Evolutionary conservation across 2,888 invertebrate species (phyloP), one percentile per base, ranked within the genome.

Genomic region (Rotaria magnacalcarata): DNA sequence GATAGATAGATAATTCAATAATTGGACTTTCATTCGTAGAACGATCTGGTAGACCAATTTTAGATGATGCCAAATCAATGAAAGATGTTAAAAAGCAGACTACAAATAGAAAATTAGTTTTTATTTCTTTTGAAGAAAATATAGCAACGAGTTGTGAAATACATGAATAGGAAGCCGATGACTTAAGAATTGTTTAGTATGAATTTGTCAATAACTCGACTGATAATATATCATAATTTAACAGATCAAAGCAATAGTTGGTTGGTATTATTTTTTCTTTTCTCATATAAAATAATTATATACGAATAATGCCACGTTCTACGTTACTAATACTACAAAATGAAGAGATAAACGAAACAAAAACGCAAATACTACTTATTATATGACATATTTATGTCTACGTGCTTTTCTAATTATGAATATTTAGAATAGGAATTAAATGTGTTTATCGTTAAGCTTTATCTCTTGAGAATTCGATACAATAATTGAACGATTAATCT

Each of bases 401-500:
- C 67, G 67, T 67, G 67, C 5, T 4, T 34, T 67, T 67, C 41
- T 27, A 11, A 7, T 41, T 67, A 10, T 34, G 19, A 34, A 14
- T 67, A 34, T 34, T 27, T 11, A 10, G n/a, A 60, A n/a, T 60
- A 27, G 19, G 58, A n/a, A 60, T 60, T 60, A 60, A 60, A 60
- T 27, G 19, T 34, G 19, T 67, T 67, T 67, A 41, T 67, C 67
- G 34, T 67, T 34, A 67, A 19, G 67, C 67, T 67, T 67, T 41
- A 34, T 67, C 67, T 67, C 7, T 41, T 27, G 67, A 67, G 67
- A 67, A 67, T 67, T 67, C 24, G 67, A 67, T 67, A 67, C 67
- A 67, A 67, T 19, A 41, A 67, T 34, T 0, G 34, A 67, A 67
- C 34, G 16, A 41, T 67, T 67, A 67, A 67, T 67, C 67, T 34